Percentiles rank a stretch among this genome's conserved stretches.
Evolutionary conservation across 53 echinoderm and acorn worm genomes (phyloP).

Genomic region (Henricia sp.): DNA sequence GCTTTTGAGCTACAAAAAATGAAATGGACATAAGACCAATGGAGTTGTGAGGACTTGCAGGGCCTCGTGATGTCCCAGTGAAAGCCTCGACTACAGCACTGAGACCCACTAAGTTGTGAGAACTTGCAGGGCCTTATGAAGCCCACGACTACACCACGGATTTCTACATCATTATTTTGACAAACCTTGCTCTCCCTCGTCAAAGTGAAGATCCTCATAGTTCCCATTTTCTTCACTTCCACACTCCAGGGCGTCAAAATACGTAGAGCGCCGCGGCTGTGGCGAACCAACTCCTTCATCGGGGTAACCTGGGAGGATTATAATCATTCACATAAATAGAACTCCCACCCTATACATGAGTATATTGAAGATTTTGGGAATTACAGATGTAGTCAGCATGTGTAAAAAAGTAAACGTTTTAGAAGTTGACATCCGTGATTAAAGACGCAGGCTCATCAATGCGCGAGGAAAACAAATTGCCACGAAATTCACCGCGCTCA

Average conservation of each 20-base stretch:
- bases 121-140: no score
- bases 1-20: no score
- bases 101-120: no score
- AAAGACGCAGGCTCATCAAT: no score
- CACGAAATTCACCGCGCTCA: neutral
- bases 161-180: no score
- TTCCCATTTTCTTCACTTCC: constrained; percentile 69
- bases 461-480: neutral
- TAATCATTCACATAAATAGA: neutral
- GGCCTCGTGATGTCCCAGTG: no score
- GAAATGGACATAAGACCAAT: no score
- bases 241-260: constrained; percentile 83
- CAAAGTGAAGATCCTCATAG: constrained; percentile 87
- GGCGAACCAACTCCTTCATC: constrained; percentile 60
- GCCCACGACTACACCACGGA: no score
- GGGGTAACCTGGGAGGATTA: constrained; percentile 30
- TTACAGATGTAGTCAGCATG: neutral
- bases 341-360: neutral
- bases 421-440: neutral
- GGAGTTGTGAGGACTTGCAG: no score
- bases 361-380: neutral
- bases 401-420: neutral
- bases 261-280: constrained; percentile 72
- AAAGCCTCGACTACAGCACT: no score
- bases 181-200: constrained; percentile 93